A percentile compares a stretch with the other conserved stretches of the same genome.
Conservation (phyloP, 2,888 invertebrate genomes). For the Sepiola atlantica region DNA sequence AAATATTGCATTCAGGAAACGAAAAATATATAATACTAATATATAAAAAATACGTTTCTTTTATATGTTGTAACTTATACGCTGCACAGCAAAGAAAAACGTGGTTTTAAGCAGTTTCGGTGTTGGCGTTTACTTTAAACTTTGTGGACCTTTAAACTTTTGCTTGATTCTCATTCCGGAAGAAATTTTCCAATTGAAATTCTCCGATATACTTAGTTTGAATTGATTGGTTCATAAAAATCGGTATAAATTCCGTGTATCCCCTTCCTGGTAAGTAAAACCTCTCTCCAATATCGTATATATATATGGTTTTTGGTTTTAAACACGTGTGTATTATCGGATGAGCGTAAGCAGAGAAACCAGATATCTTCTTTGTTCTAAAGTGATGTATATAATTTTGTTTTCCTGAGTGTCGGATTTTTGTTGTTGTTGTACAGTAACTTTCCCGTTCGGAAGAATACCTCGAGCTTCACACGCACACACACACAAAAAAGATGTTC, state of each 20-base stretch:
- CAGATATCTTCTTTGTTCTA: not conserved
- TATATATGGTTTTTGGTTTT: not conserved
- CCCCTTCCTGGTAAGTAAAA: not conserved
- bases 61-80: not conserved
- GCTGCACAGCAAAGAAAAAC: too few relatives aligned
- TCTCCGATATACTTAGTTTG: not conserved
- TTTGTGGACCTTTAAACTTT: not conserved
- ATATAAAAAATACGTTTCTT: not conserved
- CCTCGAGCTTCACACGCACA: not conserved
- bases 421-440: not conserved
- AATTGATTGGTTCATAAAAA: not conserved
- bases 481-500: not conserved
- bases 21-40: not conserved
- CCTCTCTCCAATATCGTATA: not conserved
- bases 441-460: not conserved
- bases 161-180: not conserved
- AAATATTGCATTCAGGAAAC: not conserved
- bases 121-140: not conserved
- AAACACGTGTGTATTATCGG: not conserved
- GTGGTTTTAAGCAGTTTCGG: not conserved
- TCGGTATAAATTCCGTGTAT: not conserved
- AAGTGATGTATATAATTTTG: not conserved
- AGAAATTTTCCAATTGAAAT: not conserved
- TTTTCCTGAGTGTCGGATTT: not conserved
- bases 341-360: not conserved